Conservation (phyloP, 2,888 invertebrate species). For the Sarcophaga caerulescens region DNA sequence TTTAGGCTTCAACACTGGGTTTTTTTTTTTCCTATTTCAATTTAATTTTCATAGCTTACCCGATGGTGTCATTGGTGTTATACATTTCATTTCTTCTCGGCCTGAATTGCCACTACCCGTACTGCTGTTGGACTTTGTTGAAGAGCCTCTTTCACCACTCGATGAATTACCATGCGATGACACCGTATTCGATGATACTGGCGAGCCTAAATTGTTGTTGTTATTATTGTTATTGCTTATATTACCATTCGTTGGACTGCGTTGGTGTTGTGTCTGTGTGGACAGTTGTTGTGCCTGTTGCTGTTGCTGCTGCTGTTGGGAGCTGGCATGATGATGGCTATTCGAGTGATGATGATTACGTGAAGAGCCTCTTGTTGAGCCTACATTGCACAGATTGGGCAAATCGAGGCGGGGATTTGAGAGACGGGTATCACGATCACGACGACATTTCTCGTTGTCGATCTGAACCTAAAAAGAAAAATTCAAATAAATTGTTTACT, state of each 20-base stretch:
- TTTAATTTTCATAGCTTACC: constrained; percentile 72
- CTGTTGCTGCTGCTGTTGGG: constrained; percentile 61
- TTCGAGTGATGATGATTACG: constrained; percentile 76
- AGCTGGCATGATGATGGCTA: constrained; percentile 71
- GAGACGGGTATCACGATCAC: constrained; percentile 78
- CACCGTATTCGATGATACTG: constrained; percentile 78
- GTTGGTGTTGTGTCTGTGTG: constrained; percentile 51
- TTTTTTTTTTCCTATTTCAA: background rate
- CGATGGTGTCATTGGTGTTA: constrained; percentile 80
- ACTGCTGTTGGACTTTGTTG: constrained; percentile 80
- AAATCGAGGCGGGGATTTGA: constrained; percentile 79
- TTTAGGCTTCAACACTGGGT: background rate
- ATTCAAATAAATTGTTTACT: background rate
- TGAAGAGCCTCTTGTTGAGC: constrained; percentile 69
- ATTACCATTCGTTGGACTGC: constrained; percentile 63
- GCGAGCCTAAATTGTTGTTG: constrained; percentile 78
- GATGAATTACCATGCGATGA: constrained; percentile 78
- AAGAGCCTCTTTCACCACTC: constrained; percentile 76
- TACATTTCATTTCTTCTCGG: constrained; percentile 77
- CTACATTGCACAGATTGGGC: constrained; percentile 78
- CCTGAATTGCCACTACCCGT: constrained; percentile 79
- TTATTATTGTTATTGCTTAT: constrained; percentile 63
- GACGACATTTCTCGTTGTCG: constrained; percentile 81
- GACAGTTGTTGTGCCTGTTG: constrained; percentile 45
- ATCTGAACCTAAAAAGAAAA: constrained; percentile 78